Evolutionary conservation across 64 coral and sea anemone species (phyloP).

Genomic region (Porites lutea): DNA sequence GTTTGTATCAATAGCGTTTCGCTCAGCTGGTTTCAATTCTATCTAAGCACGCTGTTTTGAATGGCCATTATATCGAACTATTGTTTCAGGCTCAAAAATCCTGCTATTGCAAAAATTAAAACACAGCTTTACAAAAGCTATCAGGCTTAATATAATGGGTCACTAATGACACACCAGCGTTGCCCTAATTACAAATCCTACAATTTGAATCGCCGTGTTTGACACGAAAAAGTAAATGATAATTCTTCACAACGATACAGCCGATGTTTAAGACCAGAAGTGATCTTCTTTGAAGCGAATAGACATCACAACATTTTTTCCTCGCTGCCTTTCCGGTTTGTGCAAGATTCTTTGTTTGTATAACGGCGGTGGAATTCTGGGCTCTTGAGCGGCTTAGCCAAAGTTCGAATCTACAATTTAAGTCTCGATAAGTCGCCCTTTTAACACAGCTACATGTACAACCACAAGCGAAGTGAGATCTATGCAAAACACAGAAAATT

Average conservation of each 20-base stretch:
- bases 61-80: background rate
- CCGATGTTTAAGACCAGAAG: too few species aligned
- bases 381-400: background rate
- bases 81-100: background rate
- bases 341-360: background rate
- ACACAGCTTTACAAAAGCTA: background rate
- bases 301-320: background rate
- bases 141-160: too few species aligned
- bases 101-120: constrained; percentile 24
- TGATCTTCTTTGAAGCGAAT: background rate
- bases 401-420: background rate
- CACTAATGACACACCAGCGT: background rate
- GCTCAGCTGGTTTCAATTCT: background rate
- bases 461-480: background rate
- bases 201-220: background rate
- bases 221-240: too few species aligned
- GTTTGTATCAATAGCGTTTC: background rate
- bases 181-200: background rate
- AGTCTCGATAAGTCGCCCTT: background rate
- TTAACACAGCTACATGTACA: background rate
- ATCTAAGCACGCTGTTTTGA: background rate
- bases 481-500: background rate
- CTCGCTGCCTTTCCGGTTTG: background rate
- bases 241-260: too few species aligned
- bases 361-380: background rate